Base-by-base conservation (phyloP, 2,888 invertebrate species). In the Drosophila tripunctata region DNA sequence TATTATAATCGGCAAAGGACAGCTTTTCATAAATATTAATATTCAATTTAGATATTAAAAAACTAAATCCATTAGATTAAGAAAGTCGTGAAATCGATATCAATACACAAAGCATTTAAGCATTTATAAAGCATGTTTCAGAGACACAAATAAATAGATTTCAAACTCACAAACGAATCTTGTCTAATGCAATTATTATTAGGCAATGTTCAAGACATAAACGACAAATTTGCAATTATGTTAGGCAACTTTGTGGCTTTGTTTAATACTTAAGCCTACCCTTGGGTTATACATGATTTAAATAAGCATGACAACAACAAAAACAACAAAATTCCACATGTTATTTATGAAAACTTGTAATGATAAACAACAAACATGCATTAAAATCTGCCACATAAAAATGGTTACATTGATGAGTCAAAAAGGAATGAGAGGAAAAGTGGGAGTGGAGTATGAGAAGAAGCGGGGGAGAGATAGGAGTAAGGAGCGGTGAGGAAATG, bases 331-430 rank as follows among this genome's bases (percentile, higher is more conserved):
- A 35, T 45, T 52, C 38, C 54, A 40, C 51, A 65, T 76, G 76
- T 67, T 61, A 27, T 81, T 57, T 75, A 64, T 72, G 66, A 68
- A 33, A 68, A 58, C 78, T 77, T 33, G 19, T 52, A 76, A 84
- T 81, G 82, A 77, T 81, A 81, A 81, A 81, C 85, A 81, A 65
- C 74, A 79, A 82, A 72, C 72, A 82, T 82, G 70, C 80, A 82
- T 82, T 85, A 70, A 75, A 82, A 72, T 65, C 54, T 80, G 78
- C 56, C 81, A 71, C 51, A 78, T 78, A 77, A 75, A 73, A 75
- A 60, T 56, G 54, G 74, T 63, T 60, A 77, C 69, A 57, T 68
- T 78, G 75, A 80, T 56, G 55, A 62, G 45, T n/a, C 33, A 22
- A 17, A 4, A 19, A 21, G 22, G 15, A 15, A 40, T 31, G 38